These are phyloP conservation scores for Monochamus alternatus DNA, from an alignment of 2,888 invertebrate species.

Conservation along the genomic window DNA sequence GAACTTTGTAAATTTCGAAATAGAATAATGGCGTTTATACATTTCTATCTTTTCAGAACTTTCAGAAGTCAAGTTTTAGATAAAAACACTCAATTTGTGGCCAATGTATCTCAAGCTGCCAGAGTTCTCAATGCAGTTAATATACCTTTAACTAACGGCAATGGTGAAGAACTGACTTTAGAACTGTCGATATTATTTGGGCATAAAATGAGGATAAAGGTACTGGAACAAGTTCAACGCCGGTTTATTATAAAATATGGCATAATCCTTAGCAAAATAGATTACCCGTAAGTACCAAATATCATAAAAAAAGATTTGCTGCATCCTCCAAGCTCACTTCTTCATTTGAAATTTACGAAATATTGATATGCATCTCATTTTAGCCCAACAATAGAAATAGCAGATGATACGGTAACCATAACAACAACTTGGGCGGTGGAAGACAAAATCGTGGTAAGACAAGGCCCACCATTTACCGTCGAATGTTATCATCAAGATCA, in stretches of 20 bases:
- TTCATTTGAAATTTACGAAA: too few relatives aligned
- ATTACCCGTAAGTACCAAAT: too few relatives aligned
- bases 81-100: neutral
- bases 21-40: too few relatives aligned
- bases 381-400: neutral
- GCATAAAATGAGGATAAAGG: slow-evolving; percentile 7
- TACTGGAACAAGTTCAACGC: slow-evolving; percentile 1
- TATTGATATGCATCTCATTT: neutral
- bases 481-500: slow-evolving; percentile 7
- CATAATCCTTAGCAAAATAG: too few relatives aligned
- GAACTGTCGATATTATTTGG: neutral
- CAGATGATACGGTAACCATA: neutral
- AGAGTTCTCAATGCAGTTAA: neutral
- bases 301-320: too few relatives aligned
- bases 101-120: neutral
- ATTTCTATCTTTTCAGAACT: too few relatives aligned
- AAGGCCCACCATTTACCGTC: slow-evolving; percentile 13
- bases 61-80: neutral
- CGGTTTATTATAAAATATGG: neutral
- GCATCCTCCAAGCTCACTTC: too few relatives aligned
- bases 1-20: too few relatives aligned
- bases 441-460: neutral
- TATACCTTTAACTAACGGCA: slow-evolving; percentile 1
- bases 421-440: neutral
- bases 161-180: slow-evolving; percentile 7